Conservation (phyloP, 2,888 invertebrate genomes). For the Xanthia togata region DNA sequence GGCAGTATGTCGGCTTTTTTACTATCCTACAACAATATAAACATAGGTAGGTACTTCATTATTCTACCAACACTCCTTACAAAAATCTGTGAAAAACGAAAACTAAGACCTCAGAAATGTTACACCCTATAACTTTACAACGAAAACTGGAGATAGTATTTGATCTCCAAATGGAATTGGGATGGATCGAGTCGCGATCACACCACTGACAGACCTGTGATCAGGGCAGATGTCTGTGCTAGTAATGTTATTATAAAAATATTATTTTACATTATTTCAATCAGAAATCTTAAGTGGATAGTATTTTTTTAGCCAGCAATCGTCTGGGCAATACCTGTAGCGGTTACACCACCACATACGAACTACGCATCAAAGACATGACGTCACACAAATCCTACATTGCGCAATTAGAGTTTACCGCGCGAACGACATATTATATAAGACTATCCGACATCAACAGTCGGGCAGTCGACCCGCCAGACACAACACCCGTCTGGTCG, state of each 20-base stretch:
- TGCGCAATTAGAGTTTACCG: no score
- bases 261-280: not conserved
- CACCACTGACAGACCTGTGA: constrained; percentile 33
- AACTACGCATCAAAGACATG: no score
- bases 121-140: constrained; percentile 65
- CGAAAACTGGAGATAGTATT: constrained; percentile 70
- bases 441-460: no score
- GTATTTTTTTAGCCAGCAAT: not conserved
- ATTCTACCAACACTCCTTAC: no score
- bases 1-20: no score
- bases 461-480: no score
- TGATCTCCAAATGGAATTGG: constrained; percentile 72
- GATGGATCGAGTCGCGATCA: constrained; percentile 62
- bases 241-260: not conserved
- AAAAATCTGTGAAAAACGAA: not conserved
- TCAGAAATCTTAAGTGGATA: not conserved
- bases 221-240: constrained; percentile 29
- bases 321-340: not conserved
- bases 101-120: constrained; percentile 20
- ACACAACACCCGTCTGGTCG: no score
- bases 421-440: no score
- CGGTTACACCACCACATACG: no score
- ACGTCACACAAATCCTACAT: no score
- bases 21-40: no score
- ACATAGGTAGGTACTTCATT: no score